phyloP scores from a whole-genome alignment of 2,888 invertebrate genomes.

The Helicoverpa assulta region DNA sequence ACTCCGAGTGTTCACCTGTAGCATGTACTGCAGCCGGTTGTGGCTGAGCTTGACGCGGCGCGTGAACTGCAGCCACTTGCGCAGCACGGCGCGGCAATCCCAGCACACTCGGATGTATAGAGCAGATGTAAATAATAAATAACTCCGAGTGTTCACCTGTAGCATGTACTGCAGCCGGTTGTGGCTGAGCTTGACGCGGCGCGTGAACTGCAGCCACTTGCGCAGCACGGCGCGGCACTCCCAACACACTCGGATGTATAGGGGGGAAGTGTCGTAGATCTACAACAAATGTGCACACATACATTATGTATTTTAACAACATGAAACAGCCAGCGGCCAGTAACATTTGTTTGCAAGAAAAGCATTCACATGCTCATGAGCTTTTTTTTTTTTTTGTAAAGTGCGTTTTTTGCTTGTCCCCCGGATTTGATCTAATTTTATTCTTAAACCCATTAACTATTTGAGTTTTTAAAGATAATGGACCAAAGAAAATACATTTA shows the following conservation, averaged over 20 bases:
- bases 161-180: constrained; percentile 63
- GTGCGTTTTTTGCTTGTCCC: too few relatives aligned
- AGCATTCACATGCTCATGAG: too few relatives aligned
- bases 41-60: constrained; percentile 72
- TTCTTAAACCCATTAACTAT: too few relatives aligned
- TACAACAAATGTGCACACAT: background rate
- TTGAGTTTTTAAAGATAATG: too few relatives aligned
- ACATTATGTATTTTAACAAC: too few relatives aligned
- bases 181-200: constrained; percentile 72
- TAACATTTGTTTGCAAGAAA: too few relatives aligned
- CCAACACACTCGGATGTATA: constrained; percentile 74
- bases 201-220: constrained; percentile 71
- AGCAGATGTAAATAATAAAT: background rate
- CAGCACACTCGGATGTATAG: constrained; percentile 72
- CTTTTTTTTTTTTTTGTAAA: too few relatives aligned
- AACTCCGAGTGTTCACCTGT: constrained; percentile 49
- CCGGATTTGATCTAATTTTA: too few relatives aligned
- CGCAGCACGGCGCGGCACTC: constrained; percentile 76
- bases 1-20: constrained; percentile 55
- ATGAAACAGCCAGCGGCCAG: too few relatives aligned
- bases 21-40: constrained; percentile 61
- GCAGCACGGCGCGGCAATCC: constrained; percentile 78
- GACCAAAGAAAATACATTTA: too few relatives aligned
- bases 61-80: constrained; percentile 72
- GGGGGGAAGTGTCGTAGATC: constrained; percentile 5